Percentiles rank a stretch among this genome's conserved stretches.
phyloP scores from a whole-genome alignment of 2,888 invertebrate genomes.

The Drosophila parthenogenetica region DNA sequence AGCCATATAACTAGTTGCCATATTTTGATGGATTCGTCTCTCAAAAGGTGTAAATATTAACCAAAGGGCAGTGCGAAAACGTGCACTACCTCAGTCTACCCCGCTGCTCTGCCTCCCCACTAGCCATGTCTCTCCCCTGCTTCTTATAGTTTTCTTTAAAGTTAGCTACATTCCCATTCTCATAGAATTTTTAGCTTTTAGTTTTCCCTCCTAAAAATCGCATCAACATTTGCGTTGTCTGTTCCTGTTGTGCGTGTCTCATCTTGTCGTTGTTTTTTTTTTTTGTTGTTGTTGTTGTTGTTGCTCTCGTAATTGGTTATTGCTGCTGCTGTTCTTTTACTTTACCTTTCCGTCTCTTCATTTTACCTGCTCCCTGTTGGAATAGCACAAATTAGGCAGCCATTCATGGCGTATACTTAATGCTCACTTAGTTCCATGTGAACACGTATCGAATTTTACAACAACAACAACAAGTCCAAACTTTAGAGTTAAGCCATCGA shows the following conservation, averaged over 20 bases:
- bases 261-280: slow-evolving; percentile 24
- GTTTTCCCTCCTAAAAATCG: slow-evolving; percentile 5
- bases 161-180: slow-evolving; percentile 10
- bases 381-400: slow-evolving; percentile 36
- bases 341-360: neutral
- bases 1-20: slow-evolving; percentile 64
- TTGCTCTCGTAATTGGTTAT: slow-evolving; percentile 57
- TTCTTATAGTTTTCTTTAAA: neutral
- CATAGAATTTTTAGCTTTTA: neutral
- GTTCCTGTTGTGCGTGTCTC: slow-evolving; percentile 50
- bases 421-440: slow-evolving; percentile 11
- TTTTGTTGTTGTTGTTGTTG: slow-evolving; percentile 37
- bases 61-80: slow-evolving; percentile 71
- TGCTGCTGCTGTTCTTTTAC: slow-evolving; percentile 32
- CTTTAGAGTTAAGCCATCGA: neutral
- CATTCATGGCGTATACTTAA: slow-evolving; percentile 22
- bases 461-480: neutral
- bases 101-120: neutral
- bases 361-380: slow-evolving; percentile 4
- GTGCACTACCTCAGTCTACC: slow-evolving; percentile 48
- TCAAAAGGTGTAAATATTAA: slow-evolving; percentile 72
- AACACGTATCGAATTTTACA: slow-evolving; percentile 5
- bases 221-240: slow-evolving; percentile 27
- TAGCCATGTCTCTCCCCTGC: neutral
- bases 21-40: slow-evolving; percentile 76